Percentiles rank a stretch among this genome's conserved stretches.
Conservation (phyloP, 2,888 invertebrate species). For the Drosophila falleni region DNA sequence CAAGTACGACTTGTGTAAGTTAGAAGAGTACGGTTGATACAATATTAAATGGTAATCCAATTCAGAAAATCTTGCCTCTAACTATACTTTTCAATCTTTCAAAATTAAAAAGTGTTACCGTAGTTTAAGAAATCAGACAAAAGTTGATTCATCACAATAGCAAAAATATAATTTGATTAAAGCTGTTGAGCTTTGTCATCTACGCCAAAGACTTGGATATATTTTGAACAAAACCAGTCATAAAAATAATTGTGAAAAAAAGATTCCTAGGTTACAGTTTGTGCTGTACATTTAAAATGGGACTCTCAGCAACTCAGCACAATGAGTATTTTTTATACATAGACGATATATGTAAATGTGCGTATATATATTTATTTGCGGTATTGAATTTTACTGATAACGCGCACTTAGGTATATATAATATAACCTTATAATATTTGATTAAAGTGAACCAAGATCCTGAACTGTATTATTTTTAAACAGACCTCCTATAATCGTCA, state of each 20-base stretch:
- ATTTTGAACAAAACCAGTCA: no score
- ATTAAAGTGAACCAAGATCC: neutral
- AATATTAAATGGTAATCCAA: no score
- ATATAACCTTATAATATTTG: conserved; percentile 1
- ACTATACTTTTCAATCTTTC: no score
- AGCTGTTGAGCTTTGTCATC: no score
- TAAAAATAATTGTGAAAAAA: neutral
- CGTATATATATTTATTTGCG: neutral
- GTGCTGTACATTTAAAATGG: neutral
- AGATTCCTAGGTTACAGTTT: neutral
- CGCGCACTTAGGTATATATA: neutral
- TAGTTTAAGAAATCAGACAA: no score
- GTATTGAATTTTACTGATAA: neutral
- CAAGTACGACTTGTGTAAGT: no score
- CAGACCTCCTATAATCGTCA: neutral
- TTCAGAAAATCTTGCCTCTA: no score
- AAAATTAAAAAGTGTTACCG: no score
- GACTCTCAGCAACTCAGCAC: neutral
- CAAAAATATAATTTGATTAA: no score
- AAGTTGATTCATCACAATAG: no score
- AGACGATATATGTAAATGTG: neutral
- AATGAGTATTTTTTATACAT: neutral
- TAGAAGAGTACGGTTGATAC: no score
- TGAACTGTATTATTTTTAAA: neutral
- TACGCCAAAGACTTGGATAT: no score